Conservation (phyloP, 2,797 vertebrate genomes). For the Malurus splendens region DNA sequence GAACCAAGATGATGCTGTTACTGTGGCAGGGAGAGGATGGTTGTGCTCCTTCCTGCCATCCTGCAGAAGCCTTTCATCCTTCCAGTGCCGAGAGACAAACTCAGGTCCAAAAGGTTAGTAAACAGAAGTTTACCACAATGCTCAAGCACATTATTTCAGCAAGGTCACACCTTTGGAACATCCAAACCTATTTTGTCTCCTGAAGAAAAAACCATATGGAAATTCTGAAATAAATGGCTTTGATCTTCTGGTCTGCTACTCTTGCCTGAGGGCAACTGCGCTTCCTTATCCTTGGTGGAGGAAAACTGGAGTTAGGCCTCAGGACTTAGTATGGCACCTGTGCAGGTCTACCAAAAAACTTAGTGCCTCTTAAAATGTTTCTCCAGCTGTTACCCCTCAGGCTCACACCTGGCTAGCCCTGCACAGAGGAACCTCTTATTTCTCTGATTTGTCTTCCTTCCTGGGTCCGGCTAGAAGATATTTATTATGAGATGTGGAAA, state of each 20-base stretch:
- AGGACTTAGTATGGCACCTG: background rate
- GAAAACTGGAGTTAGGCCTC: background rate
- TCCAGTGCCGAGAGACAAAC: background rate
- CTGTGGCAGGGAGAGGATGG: background rate
- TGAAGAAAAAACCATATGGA: background rate
- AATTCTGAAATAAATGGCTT: background rate
- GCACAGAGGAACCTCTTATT: background rate
- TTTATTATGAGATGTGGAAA: background rate
- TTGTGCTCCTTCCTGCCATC: background rate
- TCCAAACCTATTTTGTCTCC: background rate
- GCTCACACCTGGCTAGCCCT: background rate
- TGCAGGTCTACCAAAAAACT: background rate
- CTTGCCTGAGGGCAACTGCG: background rate
- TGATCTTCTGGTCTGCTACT: background rate
- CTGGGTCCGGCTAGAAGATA: background rate
- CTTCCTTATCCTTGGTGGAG: background rate
- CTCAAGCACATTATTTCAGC: background rate
- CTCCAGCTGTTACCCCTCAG: background rate
- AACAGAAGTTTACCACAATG: background rate
- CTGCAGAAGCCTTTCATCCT: background rate
- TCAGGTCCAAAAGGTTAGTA: background rate
- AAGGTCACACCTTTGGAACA: background rate
- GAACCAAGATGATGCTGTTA: background rate
- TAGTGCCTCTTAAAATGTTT: background rate
- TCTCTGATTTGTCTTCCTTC: background rate